Evolutionary conservation across 1,140 invertebrate species (phyloP).

Genomic region (Papilio dardanus): DNA sequence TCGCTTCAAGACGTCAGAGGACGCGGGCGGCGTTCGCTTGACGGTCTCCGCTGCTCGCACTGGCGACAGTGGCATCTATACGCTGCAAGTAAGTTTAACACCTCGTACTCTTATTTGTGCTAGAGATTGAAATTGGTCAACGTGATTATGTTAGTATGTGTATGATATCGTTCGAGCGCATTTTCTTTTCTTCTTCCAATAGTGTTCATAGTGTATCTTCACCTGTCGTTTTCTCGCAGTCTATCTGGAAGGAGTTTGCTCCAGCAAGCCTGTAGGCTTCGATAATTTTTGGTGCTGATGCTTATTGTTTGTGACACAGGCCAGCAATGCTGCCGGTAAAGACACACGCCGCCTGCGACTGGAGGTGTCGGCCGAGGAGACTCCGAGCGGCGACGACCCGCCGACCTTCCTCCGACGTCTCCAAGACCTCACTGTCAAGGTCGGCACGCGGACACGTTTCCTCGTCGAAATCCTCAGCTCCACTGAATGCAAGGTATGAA

Average conservation of each 20-base stretch:
- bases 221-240: too few relatives aligned
- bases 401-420: slow-evolving; percentile 90
- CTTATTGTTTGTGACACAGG: slow-evolving; percentile 44
- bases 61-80: slow-evolving; percentile 76
- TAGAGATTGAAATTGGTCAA: background rate
- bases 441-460: slow-evolving; percentile 91
- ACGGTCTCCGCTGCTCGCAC: slow-evolving; percentile 64
- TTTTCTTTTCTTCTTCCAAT: too few relatives aligned
- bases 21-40: slow-evolving; percentile 70
- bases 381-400: slow-evolving; percentile 85
- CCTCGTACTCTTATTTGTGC: background rate
- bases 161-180: too few relatives aligned
- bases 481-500: slow-evolving; percentile 88
- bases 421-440: slow-evolving; percentile 91
- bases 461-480: slow-evolving; percentile 91
- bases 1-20: slow-evolving; percentile 64
- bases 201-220: too few relatives aligned
- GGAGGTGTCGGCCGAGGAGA: slow-evolving; percentile 67
- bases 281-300: too few relatives aligned
- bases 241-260: too few relatives aligned
- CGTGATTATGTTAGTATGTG: background rate
- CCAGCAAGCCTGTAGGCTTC: too few relatives aligned
- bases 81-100: slow-evolving; percentile 57
- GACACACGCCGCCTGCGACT: slow-evolving; percentile 67
- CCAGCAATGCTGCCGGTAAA: slow-evolving; percentile 70